Evolutionary conservation across 2,113 vertebrate genomes (phyloP).

Genomic region (Montifringilla adamsi): DNA sequence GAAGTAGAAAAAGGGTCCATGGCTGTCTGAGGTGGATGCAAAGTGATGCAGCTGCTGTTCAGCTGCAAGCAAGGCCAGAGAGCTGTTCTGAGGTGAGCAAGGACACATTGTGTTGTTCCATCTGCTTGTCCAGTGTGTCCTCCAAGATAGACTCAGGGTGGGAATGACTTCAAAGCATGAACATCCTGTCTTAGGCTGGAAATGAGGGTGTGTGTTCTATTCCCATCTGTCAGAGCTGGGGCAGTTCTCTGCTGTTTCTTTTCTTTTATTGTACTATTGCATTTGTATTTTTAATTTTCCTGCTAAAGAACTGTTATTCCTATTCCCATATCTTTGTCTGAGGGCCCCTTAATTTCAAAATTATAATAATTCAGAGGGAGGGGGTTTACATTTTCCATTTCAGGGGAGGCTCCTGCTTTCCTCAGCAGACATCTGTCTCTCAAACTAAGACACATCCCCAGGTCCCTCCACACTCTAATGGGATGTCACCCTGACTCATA

Average conservation of each 20-base stretch:
- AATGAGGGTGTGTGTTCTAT: neutral
- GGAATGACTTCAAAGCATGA: neutral
- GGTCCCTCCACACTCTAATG: neutral
- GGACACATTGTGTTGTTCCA: neutral
- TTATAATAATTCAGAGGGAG: neutral
- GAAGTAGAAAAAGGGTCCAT: neutral
- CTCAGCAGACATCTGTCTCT: neutral
- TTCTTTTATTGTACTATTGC: neutral
- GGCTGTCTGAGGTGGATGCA: neutral
- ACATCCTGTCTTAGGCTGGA: neutral
- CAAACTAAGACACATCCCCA: neutral
- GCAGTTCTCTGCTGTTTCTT: neutral
- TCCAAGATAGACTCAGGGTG: neutral
- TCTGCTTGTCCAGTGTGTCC: neutral
- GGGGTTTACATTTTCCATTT: neutral
- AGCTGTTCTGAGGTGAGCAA: neutral
- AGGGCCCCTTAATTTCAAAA: neutral
- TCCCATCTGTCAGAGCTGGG: neutral
- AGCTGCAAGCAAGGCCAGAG: neutral
- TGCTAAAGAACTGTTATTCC: neutral
- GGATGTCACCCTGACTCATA: neutral
- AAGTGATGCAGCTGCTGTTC: neutral
- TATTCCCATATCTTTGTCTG: accelerated
- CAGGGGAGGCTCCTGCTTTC: neutral
- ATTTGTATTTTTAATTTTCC: neutral